phyloP scores from a whole-genome alignment of 1,140 invertebrate species.

The Matsumurasca onukii region DNA sequence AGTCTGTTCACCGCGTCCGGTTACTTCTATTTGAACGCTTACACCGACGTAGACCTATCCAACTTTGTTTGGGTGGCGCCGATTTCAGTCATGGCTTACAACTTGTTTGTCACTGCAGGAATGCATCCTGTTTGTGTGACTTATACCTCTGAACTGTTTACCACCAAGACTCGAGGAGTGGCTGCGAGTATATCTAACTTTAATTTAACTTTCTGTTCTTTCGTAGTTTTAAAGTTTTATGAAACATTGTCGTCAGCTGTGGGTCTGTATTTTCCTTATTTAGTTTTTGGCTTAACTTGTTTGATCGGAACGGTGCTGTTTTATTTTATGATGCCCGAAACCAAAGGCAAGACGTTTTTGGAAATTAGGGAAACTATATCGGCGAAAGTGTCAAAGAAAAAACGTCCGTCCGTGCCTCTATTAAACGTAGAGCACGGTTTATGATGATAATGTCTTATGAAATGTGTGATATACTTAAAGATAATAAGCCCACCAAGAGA shows the following conservation, averaged over 20 bases:
- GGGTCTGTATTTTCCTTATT: constrained; percentile 68
- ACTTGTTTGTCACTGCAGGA: constrained; percentile 34
- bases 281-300: constrained; percentile 73
- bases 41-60: neutral
- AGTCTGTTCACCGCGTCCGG: neutral
- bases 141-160: constrained; percentile 37
- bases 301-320: constrained; percentile 59
- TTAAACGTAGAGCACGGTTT: too few relatives aligned
- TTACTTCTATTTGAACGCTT: neutral
- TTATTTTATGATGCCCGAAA: constrained; percentile 71
- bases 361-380: constrained; percentile 59
- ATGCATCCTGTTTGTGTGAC: constrained; percentile 34
- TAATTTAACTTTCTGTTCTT: constrained; percentile 32
- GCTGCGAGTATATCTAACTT: constrained; percentile 32
- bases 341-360: constrained; percentile 74
- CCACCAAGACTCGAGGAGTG: constrained; percentile 31
- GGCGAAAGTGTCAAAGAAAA: too few relatives aligned
- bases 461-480: too few relatives aligned
- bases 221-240: constrained; percentile 78
- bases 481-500: too few relatives aligned
- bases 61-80: constrained; percentile 30
- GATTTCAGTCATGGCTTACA: constrained; percentile 28
- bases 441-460: too few relatives aligned
- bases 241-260: constrained; percentile 56
- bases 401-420: too few relatives aligned